Evolutionary conservation across 2,113 vertebrate genomes (phyloP).

Genomic region (Platysteira castanea): DNA sequence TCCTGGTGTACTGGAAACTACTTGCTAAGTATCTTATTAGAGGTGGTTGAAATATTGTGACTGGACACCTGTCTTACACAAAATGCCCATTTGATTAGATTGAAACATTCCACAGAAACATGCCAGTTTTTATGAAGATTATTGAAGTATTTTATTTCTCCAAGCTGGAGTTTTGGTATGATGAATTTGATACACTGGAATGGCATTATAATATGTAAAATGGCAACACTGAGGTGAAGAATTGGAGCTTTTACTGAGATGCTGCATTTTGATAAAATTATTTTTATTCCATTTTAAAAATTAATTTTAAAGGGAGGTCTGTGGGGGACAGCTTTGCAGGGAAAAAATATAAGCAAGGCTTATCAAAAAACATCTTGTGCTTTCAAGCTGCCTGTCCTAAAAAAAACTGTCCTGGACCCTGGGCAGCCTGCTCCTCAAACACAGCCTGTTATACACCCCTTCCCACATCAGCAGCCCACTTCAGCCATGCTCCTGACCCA

Average conservation of each 20-base stretch:
- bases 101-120: background rate
- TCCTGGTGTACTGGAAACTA: background rate
- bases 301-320: background rate
- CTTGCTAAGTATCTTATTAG: background rate
- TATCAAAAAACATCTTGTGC: background rate
- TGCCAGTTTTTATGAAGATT: background rate
- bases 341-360: background rate
- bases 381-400: background rate
- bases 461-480: background rate
- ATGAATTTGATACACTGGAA: background rate
- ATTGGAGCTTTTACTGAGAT: background rate
- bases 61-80: background rate
- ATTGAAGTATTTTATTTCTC: background rate
- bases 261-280: background rate
- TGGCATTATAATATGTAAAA: background rate
- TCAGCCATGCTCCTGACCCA: rapidly evolving
- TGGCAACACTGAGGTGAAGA: background rate
- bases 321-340: background rate
- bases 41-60: background rate
- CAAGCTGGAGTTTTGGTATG: background rate
- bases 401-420: background rate
- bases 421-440: background rate
- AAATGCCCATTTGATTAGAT: background rate
- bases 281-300: background rate
- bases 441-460: background rate